Conservation (phyloP, 2,113 vertebrate genomes). For the Prinia subflava region DNA sequence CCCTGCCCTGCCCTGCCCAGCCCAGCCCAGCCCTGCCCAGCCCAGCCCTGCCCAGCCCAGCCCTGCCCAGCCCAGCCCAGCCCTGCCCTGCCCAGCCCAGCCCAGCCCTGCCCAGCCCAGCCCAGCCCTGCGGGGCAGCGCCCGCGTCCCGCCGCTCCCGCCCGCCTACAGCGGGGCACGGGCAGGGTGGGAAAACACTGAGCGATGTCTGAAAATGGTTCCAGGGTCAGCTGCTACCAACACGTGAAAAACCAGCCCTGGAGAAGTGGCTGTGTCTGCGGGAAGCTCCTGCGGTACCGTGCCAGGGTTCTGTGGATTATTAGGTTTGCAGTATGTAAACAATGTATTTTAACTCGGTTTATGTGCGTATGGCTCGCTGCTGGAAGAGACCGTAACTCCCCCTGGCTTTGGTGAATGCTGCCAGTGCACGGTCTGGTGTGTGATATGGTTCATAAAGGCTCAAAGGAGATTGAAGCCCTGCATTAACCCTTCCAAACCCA, state of each 20-base stretch:
- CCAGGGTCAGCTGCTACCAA: conserved; percentile 45
- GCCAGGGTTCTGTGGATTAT: background rate
- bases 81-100: too few relatives aligned
- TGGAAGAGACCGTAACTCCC: background rate
- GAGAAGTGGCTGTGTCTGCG: background rate
- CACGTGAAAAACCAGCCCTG: background rate
- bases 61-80: too few relatives aligned
- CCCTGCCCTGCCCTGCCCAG: too few relatives aligned
- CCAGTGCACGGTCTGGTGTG: background rate
- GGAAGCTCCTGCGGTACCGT: background rate
- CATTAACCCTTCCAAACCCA: conserved; percentile 2
- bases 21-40: too few relatives aligned
- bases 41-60: too few relatives aligned
- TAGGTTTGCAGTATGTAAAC: background rate
- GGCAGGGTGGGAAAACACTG: conserved; percentile 48
- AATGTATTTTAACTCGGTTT: background rate
- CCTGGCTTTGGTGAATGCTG: background rate
- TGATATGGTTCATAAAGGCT: background rate
- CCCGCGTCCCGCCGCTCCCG: background rate
- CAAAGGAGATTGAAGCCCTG: background rate
- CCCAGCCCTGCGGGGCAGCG: too few relatives aligned
- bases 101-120: too few relatives aligned
- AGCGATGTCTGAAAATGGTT: background rate
- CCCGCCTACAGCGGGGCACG: conserved; percentile 14
- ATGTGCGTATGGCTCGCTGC: background rate